Percentiles rank a stretch among this genome's conserved stretches.
These are phyloP conservation scores for Gnathonemus longibarbis DNA, from an alignment of 2,113 vertebrate species.

Conservation along the genomic window DNA sequence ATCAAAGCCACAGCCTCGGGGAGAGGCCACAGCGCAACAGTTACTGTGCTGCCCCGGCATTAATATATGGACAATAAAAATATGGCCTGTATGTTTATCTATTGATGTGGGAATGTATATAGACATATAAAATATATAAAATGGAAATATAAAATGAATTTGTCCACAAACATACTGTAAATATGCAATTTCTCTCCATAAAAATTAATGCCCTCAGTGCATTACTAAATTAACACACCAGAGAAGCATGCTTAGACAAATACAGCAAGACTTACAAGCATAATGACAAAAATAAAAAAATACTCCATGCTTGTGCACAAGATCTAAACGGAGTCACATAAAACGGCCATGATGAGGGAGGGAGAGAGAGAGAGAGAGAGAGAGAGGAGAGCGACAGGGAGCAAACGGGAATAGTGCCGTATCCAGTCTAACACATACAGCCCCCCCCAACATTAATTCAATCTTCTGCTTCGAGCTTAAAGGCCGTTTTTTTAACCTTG, in stretches of 20 bases:
- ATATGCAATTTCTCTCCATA: not conserved
- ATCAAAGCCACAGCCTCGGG: not conserved
- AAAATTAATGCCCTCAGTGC: not conserved
- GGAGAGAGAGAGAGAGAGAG: not conserved
- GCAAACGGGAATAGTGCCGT: not conserved
- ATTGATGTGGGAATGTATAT: not conserved
- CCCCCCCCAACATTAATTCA: conserved; percentile 42
- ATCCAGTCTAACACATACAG: not conserved
- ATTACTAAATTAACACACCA: not conserved
- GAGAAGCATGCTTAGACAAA: not conserved
- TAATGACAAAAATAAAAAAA: not conserved
- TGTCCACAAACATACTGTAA: not conserved
- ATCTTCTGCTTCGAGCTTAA: conserved; percentile 44
- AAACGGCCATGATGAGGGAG: not conserved
- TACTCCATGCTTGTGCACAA: not conserved
- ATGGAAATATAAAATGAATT: not conserved
- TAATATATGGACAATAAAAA: not conserved
- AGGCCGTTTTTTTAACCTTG: not conserved
- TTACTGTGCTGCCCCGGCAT: not conserved
- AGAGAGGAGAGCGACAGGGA: not conserved
- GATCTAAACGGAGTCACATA: not conserved
- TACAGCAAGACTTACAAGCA: not conserved
- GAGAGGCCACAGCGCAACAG: not conserved
- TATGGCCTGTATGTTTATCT: not conserved
- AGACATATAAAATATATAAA: not conserved